A percentile compares a stretch with the other conserved stretches of the same genome.
Evolutionary conservation across 2,113 vertebrate genomes (phyloP).

Genomic region (Acinonyx jubatus): DNA sequence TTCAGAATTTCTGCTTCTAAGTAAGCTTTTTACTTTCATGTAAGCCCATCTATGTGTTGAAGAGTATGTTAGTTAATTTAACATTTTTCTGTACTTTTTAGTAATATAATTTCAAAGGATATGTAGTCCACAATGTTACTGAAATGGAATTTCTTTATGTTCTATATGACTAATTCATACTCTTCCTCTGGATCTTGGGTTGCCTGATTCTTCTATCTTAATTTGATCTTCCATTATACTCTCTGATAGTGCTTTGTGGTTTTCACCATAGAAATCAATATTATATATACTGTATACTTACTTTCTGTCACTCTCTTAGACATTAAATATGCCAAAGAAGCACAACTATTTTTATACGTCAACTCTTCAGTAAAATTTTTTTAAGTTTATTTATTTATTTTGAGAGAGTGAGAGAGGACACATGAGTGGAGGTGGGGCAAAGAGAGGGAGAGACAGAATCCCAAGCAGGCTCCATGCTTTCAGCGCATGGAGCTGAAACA

Average conservation of each 20-base stretch:
- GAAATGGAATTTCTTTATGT: background rate
- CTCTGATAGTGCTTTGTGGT: background rate
- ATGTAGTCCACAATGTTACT: background rate
- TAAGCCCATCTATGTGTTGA: background rate
- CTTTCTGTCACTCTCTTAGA: background rate
- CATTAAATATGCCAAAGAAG: background rate
- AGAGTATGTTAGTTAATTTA: background rate
- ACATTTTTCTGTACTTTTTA: constrained; percentile 8
- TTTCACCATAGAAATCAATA: background rate
- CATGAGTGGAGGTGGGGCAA: too few species aligned
- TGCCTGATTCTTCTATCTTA: background rate
- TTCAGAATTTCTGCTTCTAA: constrained; percentile 13
- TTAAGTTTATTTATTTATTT: too few species aligned
- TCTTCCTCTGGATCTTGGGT: background rate
- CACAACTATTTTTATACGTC: background rate
- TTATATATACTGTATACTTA: background rate
- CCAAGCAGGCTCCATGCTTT: too few species aligned
- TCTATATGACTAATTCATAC: background rate
- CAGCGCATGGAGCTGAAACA: too few species aligned
- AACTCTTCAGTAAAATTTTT: background rate
- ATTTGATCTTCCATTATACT: background rate
- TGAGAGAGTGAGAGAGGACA: too few species aligned
- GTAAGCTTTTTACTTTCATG: background rate
- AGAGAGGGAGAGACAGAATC: too few species aligned
- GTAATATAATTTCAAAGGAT: background rate